phyloP scores from a whole-genome alignment of 2,113 vertebrate genomes.

The Danio rerio region DNA sequence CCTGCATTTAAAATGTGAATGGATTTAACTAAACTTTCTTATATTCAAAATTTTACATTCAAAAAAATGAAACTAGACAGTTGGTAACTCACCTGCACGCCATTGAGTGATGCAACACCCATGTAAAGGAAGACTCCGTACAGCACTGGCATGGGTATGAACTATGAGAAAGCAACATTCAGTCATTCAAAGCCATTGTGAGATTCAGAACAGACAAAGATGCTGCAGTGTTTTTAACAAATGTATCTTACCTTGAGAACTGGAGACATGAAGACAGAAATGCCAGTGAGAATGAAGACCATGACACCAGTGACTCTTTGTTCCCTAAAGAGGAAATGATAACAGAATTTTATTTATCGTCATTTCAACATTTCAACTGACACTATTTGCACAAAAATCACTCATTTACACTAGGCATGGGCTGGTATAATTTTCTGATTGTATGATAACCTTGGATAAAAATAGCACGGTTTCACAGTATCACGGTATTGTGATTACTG shows the following conservation, averaged over 20 bases:
- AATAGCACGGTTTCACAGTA: too few species aligned
- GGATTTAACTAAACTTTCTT: background rate
- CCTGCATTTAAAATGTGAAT: background rate
- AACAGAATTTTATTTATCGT: background rate
- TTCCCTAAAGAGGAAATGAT: slow-evolving; percentile 81
- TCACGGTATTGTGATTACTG: too few species aligned
- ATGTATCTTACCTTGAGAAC: slow-evolving; percentile 88
- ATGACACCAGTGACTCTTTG: slow-evolving; percentile 90
- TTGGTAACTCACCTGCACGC: slow-evolving; percentile 75
- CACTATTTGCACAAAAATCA: too few species aligned
- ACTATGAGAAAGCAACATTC: slow-evolving; percentile 56
- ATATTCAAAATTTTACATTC: background rate
- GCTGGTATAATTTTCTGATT: too few species aligned
- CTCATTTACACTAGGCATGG: too few species aligned
- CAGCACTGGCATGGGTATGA: slow-evolving; percentile 81
- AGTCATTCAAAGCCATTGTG: background rate
- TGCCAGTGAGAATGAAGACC: slow-evolving; percentile 95
- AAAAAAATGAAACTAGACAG: background rate
- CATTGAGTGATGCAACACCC: slow-evolving; percentile 81
- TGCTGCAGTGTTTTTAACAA: background rate
- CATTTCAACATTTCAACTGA: too few species aligned
- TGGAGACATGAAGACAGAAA: slow-evolving; percentile 99
- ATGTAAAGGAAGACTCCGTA: slow-evolving; percentile 83
- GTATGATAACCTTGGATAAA: too few species aligned
- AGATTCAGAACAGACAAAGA: background rate